Conservation (phyloP, 1,140 invertebrate species). For the Bilobella aurantiaca region DNA sequence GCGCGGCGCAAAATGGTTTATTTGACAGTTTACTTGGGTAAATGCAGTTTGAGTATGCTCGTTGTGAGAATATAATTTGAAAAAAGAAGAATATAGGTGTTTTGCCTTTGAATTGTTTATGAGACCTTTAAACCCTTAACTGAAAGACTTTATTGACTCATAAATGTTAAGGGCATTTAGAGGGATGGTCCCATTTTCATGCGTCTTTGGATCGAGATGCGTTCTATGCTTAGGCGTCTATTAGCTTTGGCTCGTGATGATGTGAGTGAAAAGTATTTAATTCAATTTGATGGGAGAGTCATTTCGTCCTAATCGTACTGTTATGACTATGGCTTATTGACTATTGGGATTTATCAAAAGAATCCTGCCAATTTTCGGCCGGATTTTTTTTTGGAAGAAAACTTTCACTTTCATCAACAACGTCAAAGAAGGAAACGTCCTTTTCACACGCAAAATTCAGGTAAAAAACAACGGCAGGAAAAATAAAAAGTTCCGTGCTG, state of each 20-base stretch:
- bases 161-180: background rate
- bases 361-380: background rate
- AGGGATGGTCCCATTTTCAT: background rate
- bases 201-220: background rate
- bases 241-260: background rate
- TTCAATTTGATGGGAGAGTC: background rate
- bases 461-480: too few relatives aligned
- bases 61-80: too few relatives aligned
- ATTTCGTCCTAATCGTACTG: constrained; percentile 3
- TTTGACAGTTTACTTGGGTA: background rate
- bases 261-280: constrained; percentile 3
- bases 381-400: background rate
- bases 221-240: background rate
- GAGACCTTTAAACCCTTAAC: constrained; percentile 8
- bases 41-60: too few relatives aligned
- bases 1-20: background rate
- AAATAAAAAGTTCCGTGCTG: too few relatives aligned
- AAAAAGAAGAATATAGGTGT: background rate
- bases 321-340: constrained; percentile 6
- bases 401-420: too few relatives aligned
- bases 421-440: too few relatives aligned
- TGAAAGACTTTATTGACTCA: constrained; percentile 8
- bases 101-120: background rate
- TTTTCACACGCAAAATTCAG: too few relatives aligned
- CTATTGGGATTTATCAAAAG: background rate